These are phyloP conservation scores for Brachyistius frenatus DNA, from an alignment of 2,113 vertebrate species.

Conservation along the genomic window DNA sequence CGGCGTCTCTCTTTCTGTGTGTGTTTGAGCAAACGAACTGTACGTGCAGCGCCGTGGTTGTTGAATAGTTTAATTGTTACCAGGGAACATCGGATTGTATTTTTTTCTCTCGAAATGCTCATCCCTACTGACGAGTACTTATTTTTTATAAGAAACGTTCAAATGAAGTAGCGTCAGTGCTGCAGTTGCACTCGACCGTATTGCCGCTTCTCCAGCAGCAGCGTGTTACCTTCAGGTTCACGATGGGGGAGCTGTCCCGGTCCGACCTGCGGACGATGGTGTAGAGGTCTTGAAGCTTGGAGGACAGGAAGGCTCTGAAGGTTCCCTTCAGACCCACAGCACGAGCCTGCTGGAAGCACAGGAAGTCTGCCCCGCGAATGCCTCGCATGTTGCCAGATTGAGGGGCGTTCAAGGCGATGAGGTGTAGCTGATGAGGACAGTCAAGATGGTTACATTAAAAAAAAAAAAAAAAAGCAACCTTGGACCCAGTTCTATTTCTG, in stretches of 20 bases:
- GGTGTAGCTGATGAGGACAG: constrained; percentile 87
- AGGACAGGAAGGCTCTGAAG: constrained; percentile 97
- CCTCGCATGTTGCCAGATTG: constrained; percentile 91
- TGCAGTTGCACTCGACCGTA: background rate
- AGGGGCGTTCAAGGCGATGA: constrained; percentile 92
- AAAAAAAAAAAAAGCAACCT: too few relatives aligned
- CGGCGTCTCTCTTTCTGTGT: too few relatives aligned
- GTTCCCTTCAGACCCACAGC: constrained; percentile 91
- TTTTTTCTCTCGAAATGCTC: too few relatives aligned
- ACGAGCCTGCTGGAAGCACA: constrained; percentile 97
- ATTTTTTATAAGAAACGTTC: background rate
- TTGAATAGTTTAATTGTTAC: too few relatives aligned
- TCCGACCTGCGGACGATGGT: constrained; percentile 95
- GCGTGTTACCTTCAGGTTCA: constrained; percentile 91
- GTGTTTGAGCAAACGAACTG: too few relatives aligned
- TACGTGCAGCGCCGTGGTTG: too few relatives aligned
- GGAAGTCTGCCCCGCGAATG: constrained; percentile 95
- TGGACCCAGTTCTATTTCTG: too few relatives aligned
- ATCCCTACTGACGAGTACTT: too few relatives aligned
- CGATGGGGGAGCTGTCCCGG: constrained; percentile 84
- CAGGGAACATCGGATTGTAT: too few relatives aligned
- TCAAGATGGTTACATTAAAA: too few relatives aligned
- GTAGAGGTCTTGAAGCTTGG: constrained; percentile 95
- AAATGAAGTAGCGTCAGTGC: background rate
- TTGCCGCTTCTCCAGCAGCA: background rate